A percentile compares a stretch with the other conserved stretches of the same genome.
These are phyloP conservation scores for Pundamilia nyererei DNA, from an alignment of 2,113 vertebrate genomes.

Conservation along the genomic window DNA sequence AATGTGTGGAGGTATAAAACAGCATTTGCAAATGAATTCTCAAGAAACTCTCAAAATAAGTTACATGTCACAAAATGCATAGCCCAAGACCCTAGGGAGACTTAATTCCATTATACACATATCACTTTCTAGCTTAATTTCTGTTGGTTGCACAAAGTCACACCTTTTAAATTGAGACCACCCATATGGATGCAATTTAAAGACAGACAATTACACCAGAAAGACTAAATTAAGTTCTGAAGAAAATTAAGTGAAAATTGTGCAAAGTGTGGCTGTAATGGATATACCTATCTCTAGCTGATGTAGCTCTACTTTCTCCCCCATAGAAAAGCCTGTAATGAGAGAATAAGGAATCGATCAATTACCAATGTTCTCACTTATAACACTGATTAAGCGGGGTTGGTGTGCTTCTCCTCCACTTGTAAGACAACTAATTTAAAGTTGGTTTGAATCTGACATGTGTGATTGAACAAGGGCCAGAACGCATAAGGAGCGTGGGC, in stretches of 20 bases:
- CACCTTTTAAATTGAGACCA: background rate
- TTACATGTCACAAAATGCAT: background rate
- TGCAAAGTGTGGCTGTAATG: background rate
- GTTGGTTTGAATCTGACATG: constrained; percentile 41
- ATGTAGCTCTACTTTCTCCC: background rate
- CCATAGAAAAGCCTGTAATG: background rate
- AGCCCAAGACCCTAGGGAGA: background rate
- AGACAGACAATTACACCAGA: background rate
- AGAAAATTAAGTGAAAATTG: background rate
- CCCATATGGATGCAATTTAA: background rate
- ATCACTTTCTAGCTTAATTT: background rate
- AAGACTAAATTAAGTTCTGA: background rate
- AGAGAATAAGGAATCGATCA: constrained; percentile 22
- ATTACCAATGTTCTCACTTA: background rate
- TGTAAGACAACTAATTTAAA: constrained; percentile 54
- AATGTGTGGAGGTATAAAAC: background rate
- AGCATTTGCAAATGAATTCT: background rate
- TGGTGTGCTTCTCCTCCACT: constrained; percentile 22
- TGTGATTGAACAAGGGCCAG: constrained; percentile 44
- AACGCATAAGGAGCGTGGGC: background rate
- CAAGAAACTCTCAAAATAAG: background rate
- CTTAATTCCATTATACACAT: background rate
- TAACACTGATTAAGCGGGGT: constrained; percentile 33
- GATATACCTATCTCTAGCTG: background rate
- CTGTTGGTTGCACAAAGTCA: background rate